Base-by-base conservation (phyloP, 1,140 invertebrate species). In the Telenomus remus region DNA sequence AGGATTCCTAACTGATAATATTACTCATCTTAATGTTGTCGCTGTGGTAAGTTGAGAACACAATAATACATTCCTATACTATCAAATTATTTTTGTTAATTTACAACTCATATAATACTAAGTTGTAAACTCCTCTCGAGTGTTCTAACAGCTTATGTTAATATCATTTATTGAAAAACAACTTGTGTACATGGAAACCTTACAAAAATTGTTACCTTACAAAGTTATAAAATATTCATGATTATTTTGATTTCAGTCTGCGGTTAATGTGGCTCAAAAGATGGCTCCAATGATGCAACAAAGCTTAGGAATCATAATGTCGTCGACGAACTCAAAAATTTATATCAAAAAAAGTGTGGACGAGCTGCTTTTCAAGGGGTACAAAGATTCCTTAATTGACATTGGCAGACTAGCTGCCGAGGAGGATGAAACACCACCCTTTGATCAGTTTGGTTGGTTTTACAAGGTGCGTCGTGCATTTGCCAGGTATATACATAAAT, bases 21-120 rank as follows among this genome's bases (percentile, higher is more conserved):
- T 97, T 56, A 93, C 90, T 0, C 95, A 94, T 3, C 83, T 97
- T 3, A 97, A 98, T 84, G 90, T 93, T 6, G 92, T 97, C 7
- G 92, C 94, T 33, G 88, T 95, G 84, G 95, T 97, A 82, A 92
- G 92, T 89, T 6, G 6, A 27, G 6, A 27, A 71, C 19, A 12
- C n/a, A 50, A 10, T 42, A 10, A 16, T 39, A n/a, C n/a, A n/a
- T n/a, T n/a, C n/a, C n/a, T n/a, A n/a, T n/a, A n/a, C n/a, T n/a
- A n/a, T n/a, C n/a, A n/a, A n/a, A n/a, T n/a, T n/a, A n/a, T n/a
- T n/a, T n/a, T n/a, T n/a, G n/a, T n/a, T n/a, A n/a, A n/a, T n/a
- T n/a, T n/a, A n/a, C n/a, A n/a, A n/a, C n/a, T n/a, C n/a, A n/a
- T n/a, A n/a, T n/a, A n/a, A n/a, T n/a, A n/a, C n/a, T n/a, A n/a